Conservation (phyloP, 2,113 vertebrate genomes). For the Trinectes maculatus region DNA sequence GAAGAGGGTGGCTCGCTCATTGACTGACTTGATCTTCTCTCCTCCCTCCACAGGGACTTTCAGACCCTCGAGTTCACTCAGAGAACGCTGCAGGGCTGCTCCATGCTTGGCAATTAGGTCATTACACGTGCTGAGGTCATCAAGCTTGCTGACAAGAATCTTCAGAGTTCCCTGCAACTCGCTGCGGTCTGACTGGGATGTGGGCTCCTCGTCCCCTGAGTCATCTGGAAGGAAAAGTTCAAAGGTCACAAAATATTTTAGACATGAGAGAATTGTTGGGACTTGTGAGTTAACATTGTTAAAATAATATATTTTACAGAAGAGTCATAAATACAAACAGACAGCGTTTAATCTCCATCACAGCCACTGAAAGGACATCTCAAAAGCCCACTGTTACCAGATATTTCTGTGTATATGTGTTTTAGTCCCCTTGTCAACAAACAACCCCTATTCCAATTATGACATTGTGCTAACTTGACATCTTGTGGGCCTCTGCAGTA, state of each 20-base stretch:
- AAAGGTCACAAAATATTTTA: conserved; percentile 28
- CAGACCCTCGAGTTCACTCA: conserved; percentile 93
- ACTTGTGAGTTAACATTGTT: not conserved
- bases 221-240: conserved; percentile 85
- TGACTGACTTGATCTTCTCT: conserved; percentile 95
- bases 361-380: not conserved
- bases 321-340: not conserved
- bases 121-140: conserved; percentile 94
- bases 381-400: not conserved
- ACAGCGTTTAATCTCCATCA: not conserved
- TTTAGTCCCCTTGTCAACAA: not conserved
- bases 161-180: conserved; percentile 91
- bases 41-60: conserved; percentile 88
- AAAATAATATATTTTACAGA: not conserved
- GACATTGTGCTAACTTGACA: conserved; percentile 6
- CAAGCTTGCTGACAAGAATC: conserved; percentile 91
- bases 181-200: conserved; percentile 90
- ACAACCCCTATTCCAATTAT: not conserved
- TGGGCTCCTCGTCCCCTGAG: conserved; percentile 93
- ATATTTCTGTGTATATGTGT: not conserved
- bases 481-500: too few relatives aligned
- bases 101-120: conserved; percentile 97
- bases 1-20: conserved; percentile 96
- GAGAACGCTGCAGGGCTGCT: conserved; percentile 93
- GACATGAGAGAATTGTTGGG: not conserved